phyloP scores from a whole-genome alignment of 1,140 invertebrate genomes.

The Medauroidea extradentata region DNA sequence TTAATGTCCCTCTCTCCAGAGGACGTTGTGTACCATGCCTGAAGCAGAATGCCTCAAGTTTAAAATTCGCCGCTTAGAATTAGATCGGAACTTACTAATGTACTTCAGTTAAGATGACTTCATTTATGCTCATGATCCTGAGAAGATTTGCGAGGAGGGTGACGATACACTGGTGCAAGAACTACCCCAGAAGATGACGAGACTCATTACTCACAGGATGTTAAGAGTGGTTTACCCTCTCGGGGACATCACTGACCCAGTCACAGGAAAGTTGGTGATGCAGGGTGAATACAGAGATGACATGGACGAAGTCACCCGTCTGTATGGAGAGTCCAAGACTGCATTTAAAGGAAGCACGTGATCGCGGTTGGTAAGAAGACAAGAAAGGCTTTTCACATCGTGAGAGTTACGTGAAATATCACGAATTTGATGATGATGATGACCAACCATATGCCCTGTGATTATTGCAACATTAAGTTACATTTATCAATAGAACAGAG shows the following conservation, averaged over 20 bases:
- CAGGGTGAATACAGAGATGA: slow-evolving; percentile 66
- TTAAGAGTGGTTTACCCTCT: slow-evolving; percentile 73
- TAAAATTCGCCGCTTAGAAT: no score
- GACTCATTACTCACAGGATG: slow-evolving; percentile 71
- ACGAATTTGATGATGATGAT: slow-evolving; percentile 62
- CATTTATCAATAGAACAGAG: no score
- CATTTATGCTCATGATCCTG: slow-evolving; percentile 70
- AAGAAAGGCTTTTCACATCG: slow-evolving; percentile 75
- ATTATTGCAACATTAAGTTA: no score
- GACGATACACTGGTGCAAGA: slow-evolving; percentile 75
- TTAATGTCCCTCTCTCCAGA: no score
- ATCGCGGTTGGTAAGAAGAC: slow-evolving; percentile 73
- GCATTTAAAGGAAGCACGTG: slow-evolving; percentile 70
- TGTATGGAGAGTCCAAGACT: slow-evolving; percentile 63
- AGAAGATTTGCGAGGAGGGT: slow-evolving; percentile 70
- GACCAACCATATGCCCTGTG: slow-evolving; percentile 59
- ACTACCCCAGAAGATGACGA: slow-evolving; percentile 64
- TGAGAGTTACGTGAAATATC: slow-evolving; percentile 67
- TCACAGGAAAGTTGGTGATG: slow-evolving; percentile 74
- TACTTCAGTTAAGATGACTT: slow-evolving; percentile 69
- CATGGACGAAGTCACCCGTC: slow-evolving; percentile 57
- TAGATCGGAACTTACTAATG: no score
- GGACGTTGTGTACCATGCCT: no score
- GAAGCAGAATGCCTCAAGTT: no score
- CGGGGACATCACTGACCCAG: slow-evolving; percentile 77